Conservation (phyloP, 2,113 vertebrate genomes). For the Sebastes schlegelii region DNA sequence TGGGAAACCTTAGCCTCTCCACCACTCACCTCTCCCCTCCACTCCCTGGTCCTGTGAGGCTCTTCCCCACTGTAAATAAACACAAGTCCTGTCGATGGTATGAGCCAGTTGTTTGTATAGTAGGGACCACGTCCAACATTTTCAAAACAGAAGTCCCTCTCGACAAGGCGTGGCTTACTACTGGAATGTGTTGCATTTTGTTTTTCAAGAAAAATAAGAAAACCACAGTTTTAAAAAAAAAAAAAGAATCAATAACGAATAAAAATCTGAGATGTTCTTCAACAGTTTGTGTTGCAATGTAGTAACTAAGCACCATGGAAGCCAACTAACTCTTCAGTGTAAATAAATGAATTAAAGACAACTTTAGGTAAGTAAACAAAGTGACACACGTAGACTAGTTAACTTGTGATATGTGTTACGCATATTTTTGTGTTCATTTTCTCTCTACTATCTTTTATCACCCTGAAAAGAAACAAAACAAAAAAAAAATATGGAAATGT, state of each 20-base stretch:
- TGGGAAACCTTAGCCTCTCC: slow-evolving; percentile 56
- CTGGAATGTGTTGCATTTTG: slow-evolving; percentile 88
- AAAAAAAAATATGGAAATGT: slow-evolving; percentile 76
- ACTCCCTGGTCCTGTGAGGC: slow-evolving; percentile 47
- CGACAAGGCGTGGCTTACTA: slow-evolving; percentile 81
- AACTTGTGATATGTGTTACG: slow-evolving; percentile 85
- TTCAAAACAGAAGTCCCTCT: slow-evolving; percentile 77
- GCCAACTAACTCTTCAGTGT: slow-evolving; percentile 86
- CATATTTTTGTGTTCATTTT: slow-evolving; percentile 87
- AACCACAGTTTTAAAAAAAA: slow-evolving; percentile 63
- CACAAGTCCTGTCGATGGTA: slow-evolving; percentile 75
- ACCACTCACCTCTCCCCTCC: slow-evolving; percentile 46
- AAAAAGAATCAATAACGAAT: slow-evolving; percentile 51
- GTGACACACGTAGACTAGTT: slow-evolving; percentile 86
- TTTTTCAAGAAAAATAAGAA: slow-evolving; percentile 82
- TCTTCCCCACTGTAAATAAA: slow-evolving; percentile 82
- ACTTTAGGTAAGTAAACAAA: slow-evolving; percentile 84
- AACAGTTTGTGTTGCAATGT: slow-evolving; percentile 84
- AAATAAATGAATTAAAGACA: slow-evolving; percentile 84
- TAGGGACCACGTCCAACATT: slow-evolving; percentile 75
- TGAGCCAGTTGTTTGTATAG: slow-evolving; percentile 79
- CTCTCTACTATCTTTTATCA: slow-evolving; percentile 83
- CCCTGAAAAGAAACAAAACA: slow-evolving; percentile 77
- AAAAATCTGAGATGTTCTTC: slow-evolving; percentile 79
- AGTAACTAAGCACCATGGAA: slow-evolving; percentile 86